These are phyloP conservation scores for Hirtodrosophila trivittata DNA, from an alignment of 2,888 invertebrate species.

Conservation along the genomic window DNA sequence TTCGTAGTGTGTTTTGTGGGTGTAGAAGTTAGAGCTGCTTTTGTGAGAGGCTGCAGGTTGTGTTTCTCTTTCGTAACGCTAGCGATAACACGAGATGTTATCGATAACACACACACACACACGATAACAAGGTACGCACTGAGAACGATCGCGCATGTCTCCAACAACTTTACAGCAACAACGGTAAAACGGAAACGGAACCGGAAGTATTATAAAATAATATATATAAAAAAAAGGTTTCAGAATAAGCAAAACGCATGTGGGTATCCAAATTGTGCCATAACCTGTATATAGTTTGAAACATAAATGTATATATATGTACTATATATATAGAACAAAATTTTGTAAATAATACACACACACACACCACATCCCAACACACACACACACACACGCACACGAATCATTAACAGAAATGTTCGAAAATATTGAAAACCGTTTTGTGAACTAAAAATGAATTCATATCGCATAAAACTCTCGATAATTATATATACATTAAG, in stretches of 20 bases:
- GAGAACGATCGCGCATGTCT: conserved; percentile 31
- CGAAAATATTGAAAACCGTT: background rate
- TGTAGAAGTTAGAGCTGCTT: conserved; percentile 24
- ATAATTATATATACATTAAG: conserved; percentile 3
- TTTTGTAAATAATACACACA: conserved; percentile 50
- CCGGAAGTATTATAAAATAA: conserved; percentile 3
- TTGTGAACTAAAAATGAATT: conserved; percentile 29
- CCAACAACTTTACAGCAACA: conserved; percentile 14
- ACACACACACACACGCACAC: conserved; percentile 10
- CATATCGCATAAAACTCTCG: conserved; percentile 25
- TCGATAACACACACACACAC: conserved; percentile 23
- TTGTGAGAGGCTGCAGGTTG: conserved; percentile 14
- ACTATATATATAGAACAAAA: conserved; percentile 28
- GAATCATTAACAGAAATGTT: conserved; percentile 17
- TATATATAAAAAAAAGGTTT: conserved; percentile 6
- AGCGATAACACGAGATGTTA: conserved; percentile 10
- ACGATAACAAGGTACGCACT: background rate
- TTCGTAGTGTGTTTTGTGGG: conserved; percentile 30
- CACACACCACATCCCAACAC: conserved; percentile 12
- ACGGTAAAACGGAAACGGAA: conserved; percentile 14
- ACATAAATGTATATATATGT: conserved; percentile 7
- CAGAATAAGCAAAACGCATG: conserved; percentile 34
- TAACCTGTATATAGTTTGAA: conserved; percentile 26
- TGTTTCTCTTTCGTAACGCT: conserved; percentile 19
- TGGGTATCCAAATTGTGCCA: conserved; percentile 32